Conservation (phyloP, 2,888 invertebrate species). For the Laspeyria flexula region DNA sequence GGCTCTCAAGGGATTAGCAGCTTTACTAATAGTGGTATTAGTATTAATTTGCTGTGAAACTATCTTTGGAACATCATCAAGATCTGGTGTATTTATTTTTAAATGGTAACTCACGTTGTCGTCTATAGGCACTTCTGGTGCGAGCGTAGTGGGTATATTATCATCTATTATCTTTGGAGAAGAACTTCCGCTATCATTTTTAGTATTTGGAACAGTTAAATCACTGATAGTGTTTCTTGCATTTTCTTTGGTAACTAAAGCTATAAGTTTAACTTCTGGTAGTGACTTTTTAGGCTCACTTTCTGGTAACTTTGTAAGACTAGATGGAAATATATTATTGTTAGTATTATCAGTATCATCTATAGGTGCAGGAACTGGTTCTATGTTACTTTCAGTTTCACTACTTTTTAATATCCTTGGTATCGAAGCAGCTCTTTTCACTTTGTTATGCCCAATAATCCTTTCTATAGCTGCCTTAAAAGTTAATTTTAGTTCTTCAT, state of each 20-base stretch:
- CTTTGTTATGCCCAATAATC: constrained; percentile 60
- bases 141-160: constrained; percentile 17
- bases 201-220: constrained; percentile 5
- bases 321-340: constrained; percentile 9
- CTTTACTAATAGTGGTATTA: constrained; percentile 35
- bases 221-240: constrained; percentile 7
- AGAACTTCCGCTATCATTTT: constrained; percentile 30
- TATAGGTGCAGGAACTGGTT: neutral
- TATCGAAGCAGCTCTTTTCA: constrained; percentile 39
- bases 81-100: constrained; percentile 74
- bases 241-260: constrained; percentile 22
- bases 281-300: too few relatives aligned
- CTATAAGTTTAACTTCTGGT: constrained; percentile 16
- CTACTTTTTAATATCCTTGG: constrained; percentile 30
- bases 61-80: constrained; percentile 42
- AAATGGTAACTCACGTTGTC: constrained; percentile 76
- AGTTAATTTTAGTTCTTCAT: constrained; percentile 69
- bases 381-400: constrained; percentile 9
- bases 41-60: constrained; percentile 37
- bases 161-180: constrained; percentile 32
- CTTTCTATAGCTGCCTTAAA: constrained; percentile 75
- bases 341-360: constrained; percentile 20
- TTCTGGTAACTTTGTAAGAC: constrained; percentile 9
- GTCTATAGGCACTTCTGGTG: constrained; percentile 49
- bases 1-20: constrained; percentile 55